phyloP scores from a whole-genome alignment of 2,797 vertebrate genomes.

The Rachycentron canadum region DNA sequence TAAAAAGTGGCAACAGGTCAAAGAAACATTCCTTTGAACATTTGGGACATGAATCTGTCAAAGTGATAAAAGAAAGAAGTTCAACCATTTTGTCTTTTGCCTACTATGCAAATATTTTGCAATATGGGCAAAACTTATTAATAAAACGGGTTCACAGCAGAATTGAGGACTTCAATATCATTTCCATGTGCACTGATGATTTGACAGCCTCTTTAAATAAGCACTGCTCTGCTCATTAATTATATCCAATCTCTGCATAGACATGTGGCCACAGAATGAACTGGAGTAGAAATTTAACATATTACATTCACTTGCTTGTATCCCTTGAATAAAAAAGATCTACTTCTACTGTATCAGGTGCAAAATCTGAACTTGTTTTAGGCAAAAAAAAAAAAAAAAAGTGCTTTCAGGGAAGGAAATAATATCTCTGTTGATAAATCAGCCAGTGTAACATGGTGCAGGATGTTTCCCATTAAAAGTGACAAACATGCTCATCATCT shows the following conservation, averaged over 20 bases:
- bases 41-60: constrained; percentile 65
- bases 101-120: constrained; percentile 42
- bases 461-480: constrained; percentile 30
- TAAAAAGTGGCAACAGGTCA: constrained; percentile 35
- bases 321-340: constrained; percentile 37
- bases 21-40: constrained; percentile 53
- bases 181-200: not conserved
- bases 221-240: not conserved
- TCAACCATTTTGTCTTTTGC: constrained; percentile 30
- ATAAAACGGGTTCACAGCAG: constrained; percentile 12
- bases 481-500: constrained; percentile 29
- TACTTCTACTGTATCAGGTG: constrained; percentile 28
- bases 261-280: constrained; percentile 23
- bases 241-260: not conserved
- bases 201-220: not conserved
- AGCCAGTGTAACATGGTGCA: constrained; percentile 12
- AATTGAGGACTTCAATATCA: not conserved
- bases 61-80: constrained; percentile 58
- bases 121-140: constrained; percentile 13
- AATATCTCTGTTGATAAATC: constrained; percentile 30
- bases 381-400: constrained; percentile 49
- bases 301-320: constrained; percentile 50
- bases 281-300: constrained; percentile 27
- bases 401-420: constrained; percentile 62
- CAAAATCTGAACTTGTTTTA: constrained; percentile 41